phyloP scores from a whole-genome alignment of 2,113 vertebrate genomes.

The Benthochromis sp. region DNA sequence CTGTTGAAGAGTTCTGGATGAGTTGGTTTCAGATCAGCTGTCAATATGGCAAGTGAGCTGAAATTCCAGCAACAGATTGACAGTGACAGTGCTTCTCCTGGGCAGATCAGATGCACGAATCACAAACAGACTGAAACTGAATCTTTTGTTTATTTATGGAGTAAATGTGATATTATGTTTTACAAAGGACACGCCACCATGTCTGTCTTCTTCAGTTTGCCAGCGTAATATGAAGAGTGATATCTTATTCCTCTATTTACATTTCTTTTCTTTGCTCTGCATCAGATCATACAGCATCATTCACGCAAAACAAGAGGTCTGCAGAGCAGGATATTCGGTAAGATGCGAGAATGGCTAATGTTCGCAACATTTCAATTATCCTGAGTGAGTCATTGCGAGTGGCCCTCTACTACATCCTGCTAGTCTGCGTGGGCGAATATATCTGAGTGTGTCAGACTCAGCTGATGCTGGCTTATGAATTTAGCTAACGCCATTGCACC shows the following conservation, averaged over 20 bases:
- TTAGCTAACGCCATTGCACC: background rate
- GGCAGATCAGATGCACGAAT: background rate
- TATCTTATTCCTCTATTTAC: background rate
- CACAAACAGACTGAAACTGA: background rate
- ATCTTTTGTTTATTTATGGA: background rate
- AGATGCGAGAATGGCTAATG: background rate
- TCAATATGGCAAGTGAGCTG: conserved; percentile 15
- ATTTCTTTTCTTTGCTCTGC: background rate
- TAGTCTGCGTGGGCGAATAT: conserved; percentile 26
- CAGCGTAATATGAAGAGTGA: background rate
- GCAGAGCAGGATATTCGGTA: background rate
- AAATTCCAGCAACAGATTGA: conserved; percentile 20
- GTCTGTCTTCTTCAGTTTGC: background rate
- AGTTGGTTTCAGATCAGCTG: conserved; percentile 33
- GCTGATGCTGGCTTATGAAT: conserved; percentile 20
- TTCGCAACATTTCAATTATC: conserved; percentile 24
- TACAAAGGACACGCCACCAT: background rate
- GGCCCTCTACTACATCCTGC: conserved; percentile 6
- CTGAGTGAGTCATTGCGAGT: conserved; percentile 14
- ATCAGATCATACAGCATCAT: background rate
- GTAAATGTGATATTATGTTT: background rate
- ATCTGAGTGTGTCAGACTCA: conserved; percentile 26
- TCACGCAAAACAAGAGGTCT: background rate
- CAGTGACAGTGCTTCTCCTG: background rate
- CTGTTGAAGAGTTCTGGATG: conserved; percentile 8